These are phyloP conservation scores for Actenoides lindsayi DNA, from an alignment of 2,113 vertebrate genomes.

Conservation along the genomic window DNA sequence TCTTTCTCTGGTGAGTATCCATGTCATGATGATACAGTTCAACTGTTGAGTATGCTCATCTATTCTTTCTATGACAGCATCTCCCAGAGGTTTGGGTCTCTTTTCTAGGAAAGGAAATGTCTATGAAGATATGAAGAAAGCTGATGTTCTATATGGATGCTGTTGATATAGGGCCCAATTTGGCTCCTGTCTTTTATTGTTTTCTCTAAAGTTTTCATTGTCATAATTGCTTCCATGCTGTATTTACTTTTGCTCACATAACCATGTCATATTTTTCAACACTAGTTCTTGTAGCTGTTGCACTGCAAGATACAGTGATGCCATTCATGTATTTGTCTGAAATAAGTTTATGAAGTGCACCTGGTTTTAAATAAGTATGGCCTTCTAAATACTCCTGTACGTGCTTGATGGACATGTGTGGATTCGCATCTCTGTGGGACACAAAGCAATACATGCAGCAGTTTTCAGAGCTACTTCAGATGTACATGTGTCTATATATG, in stretches of 20 bases:
- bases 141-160: background rate
- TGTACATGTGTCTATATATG: background rate
- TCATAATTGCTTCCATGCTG: background rate
- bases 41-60: background rate
- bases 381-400: background rate
- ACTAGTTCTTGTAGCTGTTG: background rate
- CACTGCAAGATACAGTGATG: background rate
- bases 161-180: background rate
- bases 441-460: background rate
- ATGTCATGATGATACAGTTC: background rate
- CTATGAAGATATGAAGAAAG: background rate
- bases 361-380: background rate
- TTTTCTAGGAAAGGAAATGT: background rate
- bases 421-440: background rate
- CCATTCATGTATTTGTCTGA: background rate
- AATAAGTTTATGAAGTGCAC: background rate
- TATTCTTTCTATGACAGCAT: background rate
- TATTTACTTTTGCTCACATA: background rate
- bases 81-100: background rate
- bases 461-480: background rate
- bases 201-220: background rate
- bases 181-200: background rate
- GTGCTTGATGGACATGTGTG: background rate
- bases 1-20: background rate
- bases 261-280: background rate